Base-by-base conservation (phyloP, 2,888 invertebrate genomes). In the Metalampra italica region DNA sequence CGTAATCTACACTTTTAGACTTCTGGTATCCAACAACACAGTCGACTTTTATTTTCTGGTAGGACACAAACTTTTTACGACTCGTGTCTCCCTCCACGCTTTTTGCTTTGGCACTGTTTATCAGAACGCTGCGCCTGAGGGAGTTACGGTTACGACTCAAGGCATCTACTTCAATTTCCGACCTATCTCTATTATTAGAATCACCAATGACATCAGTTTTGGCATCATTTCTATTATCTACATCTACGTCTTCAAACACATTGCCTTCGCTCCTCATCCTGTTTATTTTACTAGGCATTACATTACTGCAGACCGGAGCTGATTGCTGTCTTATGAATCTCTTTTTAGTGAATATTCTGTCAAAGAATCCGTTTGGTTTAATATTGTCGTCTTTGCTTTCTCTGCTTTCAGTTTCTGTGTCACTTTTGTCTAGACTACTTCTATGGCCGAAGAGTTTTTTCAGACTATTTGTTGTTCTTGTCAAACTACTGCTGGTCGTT, bases 391-490 rank as follows among this genome's bases (percentile, higher is more conserved):
- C 82, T 57, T 74, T 82, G 29, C 61, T 68, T 12, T 78, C 66
- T 47, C 60, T 68, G 45, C 60, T 62, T 4, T 68, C 82, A 0
- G 73, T 64, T 51, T 83, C 84, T 7, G 68, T 61, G 11, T 85
- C 84, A 34, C 77, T 80, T 55, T 78, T 81, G 49, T 90, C 90
- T 13, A 90, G 66, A 57, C 86, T 88, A 9, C 75, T 73, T 72
- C 88, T 76, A 47, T 90, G 87, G 40, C 74, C 77, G 53, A 90
- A 85, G 0, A 91, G 78, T 53, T 90, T 91, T 60, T 89, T 90
- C 41, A 91, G 73, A 50, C 91, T 91, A 44, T 91, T 91, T 0
- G 92, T 92, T 14, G 92, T 91, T 53, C 92, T 84, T 0, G 92
- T 91, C 39, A 92, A 74, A 47, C 93, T 90, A 51, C 91, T 92